Base-by-base conservation (phyloP, 2,888 invertebrate genomes). In the Netelia fuscicornis region DNA sequence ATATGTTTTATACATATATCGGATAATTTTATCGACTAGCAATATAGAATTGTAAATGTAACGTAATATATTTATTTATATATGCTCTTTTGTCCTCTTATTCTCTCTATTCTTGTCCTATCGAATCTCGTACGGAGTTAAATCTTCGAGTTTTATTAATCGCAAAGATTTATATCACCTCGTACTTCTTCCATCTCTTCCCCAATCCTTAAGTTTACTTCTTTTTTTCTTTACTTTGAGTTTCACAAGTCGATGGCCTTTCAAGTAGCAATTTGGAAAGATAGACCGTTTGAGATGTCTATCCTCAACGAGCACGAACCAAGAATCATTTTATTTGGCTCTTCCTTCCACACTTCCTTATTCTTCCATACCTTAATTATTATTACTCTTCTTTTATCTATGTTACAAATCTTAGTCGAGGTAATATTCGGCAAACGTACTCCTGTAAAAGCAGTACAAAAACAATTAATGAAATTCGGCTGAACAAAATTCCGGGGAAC, bases 401-500 rank as follows among this genome's bases (percentile, higher is more conserved):
- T 81, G 58, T 83, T 85, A 86, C 81, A 86, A 74, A 78, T 77
- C 68, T 81, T 81, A 54, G 67, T 81, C 75, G 86, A 86, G 86
- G 85, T 85, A 86, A 86, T 83, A 83, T 70, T 86, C 83, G 86
- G 83, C 85, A 78, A 10, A 78, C 71, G 77, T 84, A 78, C 68
- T 76, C 72, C 37, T 30, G 30, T 30, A 54, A 62, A 81, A 84
- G 72, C 48, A 74, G 72, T 78, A 82, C 52, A 75, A 70, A 70
- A 79, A 79, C 42, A 25, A 75, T 65, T 42, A 37, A 37, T 56
- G 9, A 30, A 25, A 20, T 20, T 44, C 81, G 56, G 44, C 76
- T 68, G 25, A 64, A 71, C 48, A 62, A 56, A 56, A 62, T 64
- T 70, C 54, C 70, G 70, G 17, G 48, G 17, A 79, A 79, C 30